Evolutionary conservation across 2,888 invertebrate genomes (phyloP).

Genomic region (Iselma pallidipennis): DNA sequence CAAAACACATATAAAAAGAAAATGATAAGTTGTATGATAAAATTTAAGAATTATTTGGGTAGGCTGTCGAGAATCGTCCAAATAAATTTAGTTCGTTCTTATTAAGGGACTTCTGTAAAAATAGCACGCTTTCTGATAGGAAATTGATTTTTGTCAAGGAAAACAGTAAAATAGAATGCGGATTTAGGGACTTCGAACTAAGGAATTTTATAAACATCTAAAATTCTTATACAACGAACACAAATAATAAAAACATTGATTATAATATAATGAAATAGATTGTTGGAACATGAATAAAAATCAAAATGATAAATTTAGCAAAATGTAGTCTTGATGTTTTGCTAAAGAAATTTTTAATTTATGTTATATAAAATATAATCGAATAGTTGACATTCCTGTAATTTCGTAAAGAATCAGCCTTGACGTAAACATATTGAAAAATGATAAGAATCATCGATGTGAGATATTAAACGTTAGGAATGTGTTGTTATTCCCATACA

Average conservation of each 20-base stretch:
- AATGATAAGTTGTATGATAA: not conserved
- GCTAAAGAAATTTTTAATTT: constrained; percentile 5
- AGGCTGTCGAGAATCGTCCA: not conserved
- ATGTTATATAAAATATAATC: constrained; percentile 10
- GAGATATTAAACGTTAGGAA: constrained; percentile 18
- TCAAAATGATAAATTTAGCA: not conserved
- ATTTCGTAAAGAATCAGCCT: constrained; percentile 2
- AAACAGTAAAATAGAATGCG: not conserved
- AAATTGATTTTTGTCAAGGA: constrained; percentile 12
- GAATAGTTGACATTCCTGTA: constrained; percentile 17
- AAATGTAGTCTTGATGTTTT: not conserved
- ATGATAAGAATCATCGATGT: constrained; percentile 24
- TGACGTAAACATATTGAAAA: constrained; percentile 24
- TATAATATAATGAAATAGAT: not conserved
- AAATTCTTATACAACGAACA: not conserved
- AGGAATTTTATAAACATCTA: constrained; percentile 5
- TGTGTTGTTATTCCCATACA: not conserved
- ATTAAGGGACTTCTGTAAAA: constrained; percentile 1
- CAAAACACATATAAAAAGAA: not conserved
- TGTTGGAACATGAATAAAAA: not conserved
- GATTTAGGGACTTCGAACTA: not conserved
- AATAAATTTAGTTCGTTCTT: constrained; percentile 6
- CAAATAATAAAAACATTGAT: constrained; percentile 1
- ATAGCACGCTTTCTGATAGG: constrained; percentile 1
- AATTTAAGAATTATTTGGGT: not conserved